These are phyloP conservation scores for Flexamia atlantica DNA, from an alignment of 2,888 invertebrate species.

Conservation along the genomic window DNA sequence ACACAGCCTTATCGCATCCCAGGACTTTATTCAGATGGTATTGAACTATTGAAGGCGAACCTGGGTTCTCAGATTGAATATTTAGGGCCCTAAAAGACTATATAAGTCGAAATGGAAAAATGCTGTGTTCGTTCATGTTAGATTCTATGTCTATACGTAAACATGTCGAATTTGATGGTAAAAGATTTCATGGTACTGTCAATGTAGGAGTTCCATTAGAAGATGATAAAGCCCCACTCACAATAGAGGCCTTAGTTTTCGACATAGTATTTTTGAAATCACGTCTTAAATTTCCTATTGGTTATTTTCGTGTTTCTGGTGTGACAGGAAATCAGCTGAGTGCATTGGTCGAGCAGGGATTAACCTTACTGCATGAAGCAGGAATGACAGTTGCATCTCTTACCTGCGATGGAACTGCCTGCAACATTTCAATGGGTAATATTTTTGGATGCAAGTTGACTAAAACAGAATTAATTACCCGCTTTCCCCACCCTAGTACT, in stretches of 20 bases:
- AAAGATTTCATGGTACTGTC: conserved; percentile 61
- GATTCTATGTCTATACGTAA: conserved; percentile 61
- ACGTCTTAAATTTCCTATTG: conserved; percentile 50
- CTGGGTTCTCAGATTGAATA: conserved; percentile 42
- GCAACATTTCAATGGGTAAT: conserved; percentile 24
- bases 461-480: conserved; percentile 38
- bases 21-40: conserved; percentile 10
- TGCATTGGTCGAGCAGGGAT: conserved; percentile 19
- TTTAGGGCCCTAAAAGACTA: conserved; percentile 55
- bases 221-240: conserved; percentile 40
- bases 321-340: conserved; percentile 39
- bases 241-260: conserved; percentile 61
- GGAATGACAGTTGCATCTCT: conserved; percentile 35
- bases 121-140: conserved; percentile 55
- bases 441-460: conserved; percentile 33
- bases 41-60: neutral
- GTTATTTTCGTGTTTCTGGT: conserved; percentile 46
- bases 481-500: conserved; percentile 62
- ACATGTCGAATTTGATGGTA: conserved; percentile 41
- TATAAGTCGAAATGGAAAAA: conserved; percentile 12
- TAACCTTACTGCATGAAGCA: conserved; percentile 32
- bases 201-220: conserved; percentile 50
- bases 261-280: conserved; percentile 54
- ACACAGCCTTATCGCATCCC: conserved; percentile 13
- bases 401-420: conserved; percentile 20